phyloP scores from a whole-genome alignment of 2,888 invertebrate genomes.

The Mantis religiosa region DNA sequence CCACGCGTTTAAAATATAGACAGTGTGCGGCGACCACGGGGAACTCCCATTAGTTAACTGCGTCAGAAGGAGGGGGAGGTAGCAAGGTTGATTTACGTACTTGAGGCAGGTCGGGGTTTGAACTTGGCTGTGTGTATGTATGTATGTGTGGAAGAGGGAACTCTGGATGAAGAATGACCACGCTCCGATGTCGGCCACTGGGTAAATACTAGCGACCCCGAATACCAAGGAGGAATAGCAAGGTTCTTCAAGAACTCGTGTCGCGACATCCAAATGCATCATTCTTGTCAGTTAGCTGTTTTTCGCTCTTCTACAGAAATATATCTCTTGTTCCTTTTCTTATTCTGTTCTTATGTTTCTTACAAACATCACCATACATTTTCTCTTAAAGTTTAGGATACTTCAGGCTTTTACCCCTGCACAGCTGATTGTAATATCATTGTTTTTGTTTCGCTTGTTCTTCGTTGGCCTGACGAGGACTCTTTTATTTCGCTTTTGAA shows the following conservation, averaged over 20 bases:
- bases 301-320: too few relatives aligned
- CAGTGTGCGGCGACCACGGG: slow-evolving; percentile 16
- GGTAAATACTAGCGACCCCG: slow-evolving; percentile 8
- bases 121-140: slow-evolving; percentile 27
- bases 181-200: slow-evolving; percentile 18
- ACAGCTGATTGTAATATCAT: too few relatives aligned
- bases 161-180: slow-evolving; percentile 20
- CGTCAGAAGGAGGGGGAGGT: slow-evolving; percentile 1
- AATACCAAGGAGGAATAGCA: background rate
- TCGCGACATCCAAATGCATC: too few relatives aligned
- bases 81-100: slow-evolving; percentile 29
- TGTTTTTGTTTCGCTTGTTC: too few relatives aligned
- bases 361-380: too few relatives aligned
- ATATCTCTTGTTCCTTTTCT: too few relatives aligned
- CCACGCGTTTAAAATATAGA: slow-evolving; percentile 16
- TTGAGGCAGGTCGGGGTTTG: slow-evolving; percentile 28
- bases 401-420: too few relatives aligned
- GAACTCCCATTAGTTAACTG: slow-evolving; percentile 28
- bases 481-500: too few relatives aligned
- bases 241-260: background rate
- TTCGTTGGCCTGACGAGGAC: too few relatives aligned
- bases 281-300: too few relatives aligned
- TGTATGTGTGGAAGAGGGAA: background rate
- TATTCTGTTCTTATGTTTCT: too few relatives aligned
- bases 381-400: too few relatives aligned